Conservation (phyloP, 2,113 vertebrate genomes). For the Oriolus oriolus region DNA sequence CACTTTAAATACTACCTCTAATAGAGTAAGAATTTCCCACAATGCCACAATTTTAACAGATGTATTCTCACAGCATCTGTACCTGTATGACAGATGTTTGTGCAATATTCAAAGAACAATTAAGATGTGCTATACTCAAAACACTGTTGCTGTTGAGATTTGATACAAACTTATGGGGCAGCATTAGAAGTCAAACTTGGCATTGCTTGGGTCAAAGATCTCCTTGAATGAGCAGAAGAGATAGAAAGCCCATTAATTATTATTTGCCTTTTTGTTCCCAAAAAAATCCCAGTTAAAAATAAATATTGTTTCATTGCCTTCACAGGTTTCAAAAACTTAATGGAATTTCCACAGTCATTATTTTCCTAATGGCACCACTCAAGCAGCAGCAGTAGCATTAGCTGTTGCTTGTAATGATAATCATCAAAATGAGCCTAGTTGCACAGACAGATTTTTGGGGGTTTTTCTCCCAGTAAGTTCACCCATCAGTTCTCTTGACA, state of each 20-base stretch:
- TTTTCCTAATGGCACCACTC: not conserved
- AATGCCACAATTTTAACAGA: not conserved
- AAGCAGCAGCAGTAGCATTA: not conserved
- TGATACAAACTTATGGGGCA: not conserved
- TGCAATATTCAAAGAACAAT: not conserved
- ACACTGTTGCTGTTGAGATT: not conserved
- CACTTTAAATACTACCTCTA: not conserved
- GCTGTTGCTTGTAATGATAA: not conserved
- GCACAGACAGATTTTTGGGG: not conserved
- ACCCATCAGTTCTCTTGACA: not conserved
- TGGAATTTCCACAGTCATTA: not conserved
- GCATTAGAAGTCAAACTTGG: not conserved
- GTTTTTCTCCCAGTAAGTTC: not conserved
- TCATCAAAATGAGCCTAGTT: not conserved
- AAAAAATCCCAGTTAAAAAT: not conserved
- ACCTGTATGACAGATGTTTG: not conserved
- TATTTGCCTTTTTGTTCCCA: not conserved
- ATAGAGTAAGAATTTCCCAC: not conserved
- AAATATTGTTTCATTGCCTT: not conserved
- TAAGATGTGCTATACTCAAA: not conserved
- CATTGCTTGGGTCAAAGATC: not conserved
- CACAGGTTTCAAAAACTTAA: not conserved
- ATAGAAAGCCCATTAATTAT: not conserved
- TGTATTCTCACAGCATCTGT: not conserved
- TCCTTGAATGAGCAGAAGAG: not conserved